Evolutionary conservation across 2,113 vertebrate genomes (phyloP), one percentile per base, ranked within the genome.

Genomic region (Sula dactylatra): DNA sequence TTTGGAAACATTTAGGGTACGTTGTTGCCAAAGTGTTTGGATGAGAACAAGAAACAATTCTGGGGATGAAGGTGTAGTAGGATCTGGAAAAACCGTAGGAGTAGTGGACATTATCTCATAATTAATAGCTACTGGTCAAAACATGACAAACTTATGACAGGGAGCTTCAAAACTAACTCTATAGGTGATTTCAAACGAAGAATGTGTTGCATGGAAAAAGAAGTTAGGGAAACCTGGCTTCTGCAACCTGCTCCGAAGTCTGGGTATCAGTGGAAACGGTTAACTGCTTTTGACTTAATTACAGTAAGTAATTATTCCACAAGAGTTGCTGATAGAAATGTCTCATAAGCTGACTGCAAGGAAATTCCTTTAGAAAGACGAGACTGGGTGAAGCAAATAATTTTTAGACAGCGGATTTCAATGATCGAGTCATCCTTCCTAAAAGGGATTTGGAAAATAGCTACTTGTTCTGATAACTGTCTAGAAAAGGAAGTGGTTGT

Each of bases 331-430:
- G 59, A 16, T 38, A 25, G 65, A 87, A 78, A 40, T 31, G 22
- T 52, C 34, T 52, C 38, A 13, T 9, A 34, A 71, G 65, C 36
- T 71, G 72, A 44, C 26, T 47, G 67, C 15, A 26, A 17, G 59
- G 59, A 70, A 92, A 83, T 71, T 54, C 59, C 70, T 88, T 52
- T 78, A 86, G 62, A 81, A 81, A 93, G 59, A 34, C n/a, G 44
- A 82, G 47, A 40, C 15, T 32, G 34, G 32, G 36, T 40, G 56
- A 71, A 86, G 44, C 13, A 82, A 71, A 27, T 20, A 0, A 13
- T 26, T 78, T 93, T 64, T 24, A 79, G 36, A 34, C 14, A 74
- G 66, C 1, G 2, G 31, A 16, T 69, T 79, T 82, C 77, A 76
- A 4, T 32, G 32, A 9, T 47, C 61, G 38, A 47, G 47, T 66